Conservation (phyloP, 2,113 vertebrate genomes). For the Pteronura brasiliensis region DNA sequence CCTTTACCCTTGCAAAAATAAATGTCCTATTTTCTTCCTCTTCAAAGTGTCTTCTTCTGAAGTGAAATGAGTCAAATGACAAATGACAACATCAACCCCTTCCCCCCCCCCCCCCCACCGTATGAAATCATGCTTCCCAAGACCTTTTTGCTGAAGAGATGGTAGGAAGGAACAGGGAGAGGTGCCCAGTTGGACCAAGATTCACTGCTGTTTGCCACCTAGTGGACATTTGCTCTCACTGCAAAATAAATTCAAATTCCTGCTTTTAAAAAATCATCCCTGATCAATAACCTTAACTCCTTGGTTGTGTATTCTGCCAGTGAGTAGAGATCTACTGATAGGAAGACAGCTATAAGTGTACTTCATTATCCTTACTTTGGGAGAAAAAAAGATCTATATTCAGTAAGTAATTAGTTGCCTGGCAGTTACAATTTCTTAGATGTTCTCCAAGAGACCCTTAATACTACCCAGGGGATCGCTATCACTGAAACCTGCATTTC, state of each 20-base stretch:
- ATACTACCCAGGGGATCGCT: background rate
- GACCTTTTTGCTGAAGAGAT: background rate
- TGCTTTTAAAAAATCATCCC: background rate
- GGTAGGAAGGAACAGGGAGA: background rate
- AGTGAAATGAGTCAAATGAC: background rate
- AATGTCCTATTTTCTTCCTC: background rate
- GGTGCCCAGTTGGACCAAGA: accelerated
- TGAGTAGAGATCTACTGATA: background rate
- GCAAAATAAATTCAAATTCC: background rate
- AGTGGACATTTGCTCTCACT: constrained; percentile 29
- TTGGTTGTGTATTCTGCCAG: background rate
- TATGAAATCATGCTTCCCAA: background rate
- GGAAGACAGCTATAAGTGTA: background rate
- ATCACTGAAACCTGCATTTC: background rate
- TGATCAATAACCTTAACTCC: background rate
- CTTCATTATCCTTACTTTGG: background rate
- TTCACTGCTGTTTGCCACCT: constrained; percentile 42
- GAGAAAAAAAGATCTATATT: constrained; percentile 18
- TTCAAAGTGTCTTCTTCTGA: background rate
- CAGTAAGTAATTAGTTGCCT: background rate
- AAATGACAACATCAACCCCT: background rate
- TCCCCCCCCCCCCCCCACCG: too few species aligned
- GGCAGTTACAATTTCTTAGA: background rate
- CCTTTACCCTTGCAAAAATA: background rate
- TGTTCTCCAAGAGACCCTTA: background rate